These are phyloP conservation scores for Tautogolabrus adspersus DNA, from an alignment of 2,113 vertebrate genomes.

Conservation along the genomic window DNA sequence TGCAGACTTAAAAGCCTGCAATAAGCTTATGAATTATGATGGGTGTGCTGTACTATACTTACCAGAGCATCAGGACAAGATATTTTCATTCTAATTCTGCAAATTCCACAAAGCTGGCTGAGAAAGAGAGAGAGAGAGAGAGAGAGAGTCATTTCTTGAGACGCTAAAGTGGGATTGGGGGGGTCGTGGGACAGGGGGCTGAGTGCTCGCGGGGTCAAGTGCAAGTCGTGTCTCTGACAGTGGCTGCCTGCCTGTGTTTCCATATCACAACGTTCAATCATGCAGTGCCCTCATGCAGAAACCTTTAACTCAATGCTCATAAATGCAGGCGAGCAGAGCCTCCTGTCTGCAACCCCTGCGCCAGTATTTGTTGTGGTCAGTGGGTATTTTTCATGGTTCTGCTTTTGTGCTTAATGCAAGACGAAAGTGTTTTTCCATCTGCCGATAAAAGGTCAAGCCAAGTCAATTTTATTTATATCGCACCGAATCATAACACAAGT, in stretches of 20 bases:
- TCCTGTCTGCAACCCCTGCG: slow-evolving; percentile 52
- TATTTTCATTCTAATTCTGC: slow-evolving; percentile 70
- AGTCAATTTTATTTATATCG: slow-evolving; percentile 1
- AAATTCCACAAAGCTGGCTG: slow-evolving; percentile 62
- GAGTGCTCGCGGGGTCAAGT: slow-evolving; percentile 81
- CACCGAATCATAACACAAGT: not conserved
- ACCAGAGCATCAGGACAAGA: slow-evolving; percentile 68
- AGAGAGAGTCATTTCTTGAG: slow-evolving; percentile 61
- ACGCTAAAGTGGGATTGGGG: slow-evolving; percentile 53
- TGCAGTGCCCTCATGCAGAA: slow-evolving; percentile 80
- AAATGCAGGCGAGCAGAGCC: slow-evolving; percentile 65
- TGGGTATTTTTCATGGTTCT: slow-evolving; percentile 22
- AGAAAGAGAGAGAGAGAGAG: slow-evolving; percentile 42
- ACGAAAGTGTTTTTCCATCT: not conserved
- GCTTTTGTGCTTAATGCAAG: slow-evolving; percentile 10
- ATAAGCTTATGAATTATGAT: slow-evolving; percentile 73
- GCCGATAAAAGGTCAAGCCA: slow-evolving; percentile 1
- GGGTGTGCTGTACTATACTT: slow-evolving; percentile 34
- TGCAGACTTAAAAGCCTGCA: slow-evolving; percentile 69
- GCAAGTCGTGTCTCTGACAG: slow-evolving; percentile 76
- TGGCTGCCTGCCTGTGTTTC: slow-evolving; percentile 77
- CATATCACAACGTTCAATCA: slow-evolving; percentile 81
- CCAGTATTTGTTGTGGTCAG: slow-evolving; percentile 39
- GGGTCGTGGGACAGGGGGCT: slow-evolving; percentile 31
- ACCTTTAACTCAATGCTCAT: slow-evolving; percentile 77